phyloP scores from a whole-genome alignment of 2,113 vertebrate genomes.

The Upupa epops region DNA sequence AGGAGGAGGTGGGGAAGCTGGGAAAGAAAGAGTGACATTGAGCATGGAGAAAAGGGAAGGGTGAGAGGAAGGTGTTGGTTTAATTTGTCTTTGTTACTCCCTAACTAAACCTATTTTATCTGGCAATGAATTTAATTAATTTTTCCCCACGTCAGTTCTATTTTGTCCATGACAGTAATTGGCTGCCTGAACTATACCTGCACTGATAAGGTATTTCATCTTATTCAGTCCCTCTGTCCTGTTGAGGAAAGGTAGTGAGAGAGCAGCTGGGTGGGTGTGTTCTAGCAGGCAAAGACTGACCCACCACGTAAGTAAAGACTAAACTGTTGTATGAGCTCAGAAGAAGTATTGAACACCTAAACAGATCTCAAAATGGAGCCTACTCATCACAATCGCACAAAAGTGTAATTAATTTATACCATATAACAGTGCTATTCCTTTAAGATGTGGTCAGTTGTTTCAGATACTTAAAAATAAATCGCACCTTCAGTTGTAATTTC shows the following conservation, averaged over 20 bases:
- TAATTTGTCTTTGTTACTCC: neutral
- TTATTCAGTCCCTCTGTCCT: neutral
- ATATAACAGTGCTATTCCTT: neutral
- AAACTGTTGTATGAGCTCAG: neutral
- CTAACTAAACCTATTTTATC: neutral
- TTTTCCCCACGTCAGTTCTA: neutral
- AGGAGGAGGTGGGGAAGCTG: neutral
- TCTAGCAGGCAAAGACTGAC: neutral
- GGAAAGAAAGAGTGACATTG: neutral
- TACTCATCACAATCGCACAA: neutral
- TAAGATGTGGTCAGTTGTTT: neutral
- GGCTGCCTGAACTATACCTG: neutral
- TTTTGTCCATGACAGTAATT: neutral
- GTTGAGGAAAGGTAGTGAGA: neutral
- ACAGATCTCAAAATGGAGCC: neutral
- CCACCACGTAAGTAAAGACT: neutral
- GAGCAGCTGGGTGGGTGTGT: neutral
- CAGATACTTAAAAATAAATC: neutral
- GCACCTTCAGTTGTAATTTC: neutral
- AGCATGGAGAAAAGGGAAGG: neutral
- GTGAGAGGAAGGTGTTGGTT: neutral
- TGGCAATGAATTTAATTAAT: neutral
- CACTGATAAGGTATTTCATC: neutral
- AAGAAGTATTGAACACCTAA: neutral
- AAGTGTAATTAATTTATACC: neutral